Evolutionary conservation across 2,797 vertebrate genomes (phyloP), one percentile per base, ranked within the genome.

Genomic region (Lacerta viridis): DNA sequence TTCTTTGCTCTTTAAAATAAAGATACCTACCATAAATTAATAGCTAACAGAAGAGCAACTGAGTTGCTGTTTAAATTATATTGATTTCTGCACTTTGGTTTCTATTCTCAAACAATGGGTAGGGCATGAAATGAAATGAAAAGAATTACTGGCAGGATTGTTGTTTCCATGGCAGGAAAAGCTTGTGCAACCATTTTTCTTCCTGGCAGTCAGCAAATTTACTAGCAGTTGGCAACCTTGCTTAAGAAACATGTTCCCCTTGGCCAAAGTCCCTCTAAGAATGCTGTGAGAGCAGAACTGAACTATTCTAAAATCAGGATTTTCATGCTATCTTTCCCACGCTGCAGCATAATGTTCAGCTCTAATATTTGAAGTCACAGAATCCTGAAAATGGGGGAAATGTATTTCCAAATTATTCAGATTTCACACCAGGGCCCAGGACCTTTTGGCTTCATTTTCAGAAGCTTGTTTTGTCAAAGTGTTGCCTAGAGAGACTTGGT

Each of bases 131-230:
- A 39, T 33, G 27, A 61, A 80, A 59, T 41, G 27, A 72, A 87
- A 87, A 81, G 36, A 84, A 27, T 39, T 74, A 72, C 36, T 80
- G 85, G 25, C 36, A 86, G 23, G 43, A 29, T 71, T 87, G 59
- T 20, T 71, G 4, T 74, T 87, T 81, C 27, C 27, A 74, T 80
- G 68, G 50, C 69, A 64, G 69, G 50, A 61, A 43, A 84, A 23
- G 10, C 69, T 74, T 25, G 69, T 33, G 13, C 10, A 25, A 36
- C 11, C 20, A 74, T 69, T 41, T 71, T 87, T 23, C 50, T 87
- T 36, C 43, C 76, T 78, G 76, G 76, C 50, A 55, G 50, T 55
- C 50, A 55, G 50, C 50, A 55, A 55, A 55, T 15, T 55, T 55
- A 55, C 71, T n/a, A 1, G 27, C 9, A 85, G 5, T 68, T 84